Evolutionary conservation across 2,113 vertebrate species (phyloP).

Genomic region (Phalacrocorax carbo): DNA sequence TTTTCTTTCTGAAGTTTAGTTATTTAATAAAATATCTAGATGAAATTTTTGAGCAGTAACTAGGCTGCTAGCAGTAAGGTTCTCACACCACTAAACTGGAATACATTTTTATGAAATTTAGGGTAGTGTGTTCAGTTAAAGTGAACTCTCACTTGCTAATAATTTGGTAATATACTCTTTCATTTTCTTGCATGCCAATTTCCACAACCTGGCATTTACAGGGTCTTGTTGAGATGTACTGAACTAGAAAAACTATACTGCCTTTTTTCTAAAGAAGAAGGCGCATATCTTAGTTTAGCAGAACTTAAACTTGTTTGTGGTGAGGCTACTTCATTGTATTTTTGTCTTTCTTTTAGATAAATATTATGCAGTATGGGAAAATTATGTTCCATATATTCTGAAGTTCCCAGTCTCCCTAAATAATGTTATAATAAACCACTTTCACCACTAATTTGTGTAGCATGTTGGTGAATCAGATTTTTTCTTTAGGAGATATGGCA

Average conservation of each 20-base stretch:
- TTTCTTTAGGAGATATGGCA: not conserved
- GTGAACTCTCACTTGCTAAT: not conserved
- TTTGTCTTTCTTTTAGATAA: not conserved
- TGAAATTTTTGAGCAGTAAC: not conserved
- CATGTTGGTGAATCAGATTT: not conserved
- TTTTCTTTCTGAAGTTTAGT: not conserved
- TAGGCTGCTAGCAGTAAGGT: not conserved
- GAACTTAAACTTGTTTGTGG: not conserved
- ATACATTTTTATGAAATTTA: not conserved
- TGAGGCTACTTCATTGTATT: not conserved
- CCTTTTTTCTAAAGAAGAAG: not conserved
- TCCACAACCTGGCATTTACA: not conserved
- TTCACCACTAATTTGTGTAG: not conserved
- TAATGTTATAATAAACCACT: not conserved
- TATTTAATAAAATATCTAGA: not conserved
- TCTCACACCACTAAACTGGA: not conserved
- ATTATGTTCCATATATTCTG: not conserved
- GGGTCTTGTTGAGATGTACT: not conserved
- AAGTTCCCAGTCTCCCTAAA: not conserved
- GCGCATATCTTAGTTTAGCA: not conserved
- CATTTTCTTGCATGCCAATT: not conserved
- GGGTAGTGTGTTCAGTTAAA: not conserved
- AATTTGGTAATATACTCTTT: not conserved
- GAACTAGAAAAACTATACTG: not conserved
- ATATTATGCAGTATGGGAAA: not conserved